Evolutionary conservation across 2,888 invertebrate species (phyloP), one percentile per base, ranked within the genome.

Genomic region (Matsumyia berberina): DNA sequence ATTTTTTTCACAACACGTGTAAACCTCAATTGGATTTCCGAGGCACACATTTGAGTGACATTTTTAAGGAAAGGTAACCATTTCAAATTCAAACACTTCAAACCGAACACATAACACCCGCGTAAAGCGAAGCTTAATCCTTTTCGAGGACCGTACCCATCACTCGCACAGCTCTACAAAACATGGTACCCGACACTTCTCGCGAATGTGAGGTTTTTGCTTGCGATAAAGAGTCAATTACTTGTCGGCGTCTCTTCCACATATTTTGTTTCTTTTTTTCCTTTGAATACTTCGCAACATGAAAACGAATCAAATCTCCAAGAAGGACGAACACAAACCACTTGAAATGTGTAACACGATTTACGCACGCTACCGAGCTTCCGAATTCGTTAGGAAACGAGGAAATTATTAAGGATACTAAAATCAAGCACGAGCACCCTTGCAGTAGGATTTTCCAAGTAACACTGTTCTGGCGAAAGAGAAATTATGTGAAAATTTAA

Each of bases 401-500:
- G 35, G 0, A 9, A 73, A 69, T 15, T 62, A 24, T 33, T 72
- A 33, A 60, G 66, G 44, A 29, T 67, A 46, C 72, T 55, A 37
- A 35, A 72, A 39, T 67, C 11, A 49, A 37, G 39, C 49, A 78
- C 29, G 62, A 83, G 83, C 79, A 83, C 83, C 83, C 64, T 74
- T 73, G 73, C 83, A 37, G 79, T 42, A 79, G 83, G 79, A 79
- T 83, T 79, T 79, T 79, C 55, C 66, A 83, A 73, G 79, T 73
- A 39, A 79, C 42, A 83, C 83, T 83, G 82, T 67, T 83, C 67
- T 11, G 66, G 31, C 37, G 62, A 55, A 83, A 83, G 83, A 83
- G 83, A 83, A 79, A 66, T 60, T 74, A 39, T 83, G 49, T 64
- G 67, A 83, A 83, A 62, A 72, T 67, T 79, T 79, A 64, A 42